phyloP scores from a whole-genome alignment of 2,888 invertebrate genomes.

The Ochlodes sylvanus region DNA sequence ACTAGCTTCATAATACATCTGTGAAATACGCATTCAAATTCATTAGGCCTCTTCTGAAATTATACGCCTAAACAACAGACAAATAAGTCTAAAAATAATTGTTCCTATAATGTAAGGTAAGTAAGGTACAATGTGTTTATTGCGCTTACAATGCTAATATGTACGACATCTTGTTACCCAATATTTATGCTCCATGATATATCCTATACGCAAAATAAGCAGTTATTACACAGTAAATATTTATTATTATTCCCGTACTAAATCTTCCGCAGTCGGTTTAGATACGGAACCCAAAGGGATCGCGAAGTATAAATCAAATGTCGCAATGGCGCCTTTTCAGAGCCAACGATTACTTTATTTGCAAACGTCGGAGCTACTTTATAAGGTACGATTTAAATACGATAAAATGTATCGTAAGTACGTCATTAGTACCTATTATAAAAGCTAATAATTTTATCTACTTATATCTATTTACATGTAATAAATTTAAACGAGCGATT shows the following conservation, averaged over 20 bases:
- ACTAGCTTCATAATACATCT: too few species aligned
- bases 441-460: too few species aligned
- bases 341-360: slow-evolving; percentile 40
- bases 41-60: too few species aligned
- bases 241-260: slow-evolving; percentile 31
- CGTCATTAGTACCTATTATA: too few species aligned
- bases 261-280: slow-evolving; percentile 30
- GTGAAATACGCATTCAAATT: too few species aligned
- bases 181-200: slow-evolving; percentile 10
- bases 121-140: too few species aligned
- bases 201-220: not conserved
- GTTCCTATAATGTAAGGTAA: too few species aligned
- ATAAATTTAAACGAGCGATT: too few species aligned
- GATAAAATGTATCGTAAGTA: not conserved
- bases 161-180: not conserved
- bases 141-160: too few species aligned
- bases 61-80: too few species aligned
- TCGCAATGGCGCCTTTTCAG: slow-evolving; percentile 35
- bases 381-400: slow-evolving; percentile 3
- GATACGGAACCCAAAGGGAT: slow-evolving; percentile 30
- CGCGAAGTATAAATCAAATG: slow-evolving; percentile 43
- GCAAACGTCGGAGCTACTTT: slow-evolving; percentile 6
- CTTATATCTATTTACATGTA: too few species aligned
- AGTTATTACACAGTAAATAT: slow-evolving; percentile 29
- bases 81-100: too few species aligned